Evolutionary conservation across 2,888 invertebrate genomes (phyloP).

Genomic region (Colostygia pectinataria): DNA sequence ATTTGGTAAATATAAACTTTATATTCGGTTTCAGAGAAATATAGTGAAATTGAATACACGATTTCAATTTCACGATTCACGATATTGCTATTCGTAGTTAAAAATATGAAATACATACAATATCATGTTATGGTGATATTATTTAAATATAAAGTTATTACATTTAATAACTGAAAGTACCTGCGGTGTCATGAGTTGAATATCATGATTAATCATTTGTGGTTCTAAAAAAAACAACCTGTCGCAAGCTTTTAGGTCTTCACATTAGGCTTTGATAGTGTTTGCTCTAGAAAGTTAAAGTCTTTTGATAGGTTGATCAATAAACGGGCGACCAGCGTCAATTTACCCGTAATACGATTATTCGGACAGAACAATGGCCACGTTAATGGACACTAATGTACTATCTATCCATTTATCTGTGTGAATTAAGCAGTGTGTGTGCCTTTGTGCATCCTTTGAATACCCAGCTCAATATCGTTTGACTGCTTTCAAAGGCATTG

Average conservation of each 20-base stretch:
- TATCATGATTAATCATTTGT: too few species aligned
- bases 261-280: too few species aligned
- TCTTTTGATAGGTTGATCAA: conserved; percentile 46
- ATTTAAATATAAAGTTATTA: too few species aligned
- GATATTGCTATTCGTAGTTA: too few species aligned
- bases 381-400: conserved; percentile 48
- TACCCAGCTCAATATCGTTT: conserved; percentile 4
- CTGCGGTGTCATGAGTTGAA: too few species aligned
- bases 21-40: conserved; percentile 11
- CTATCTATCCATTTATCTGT: conserved; percentile 7
- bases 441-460: conserved; percentile 21
- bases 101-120: too few species aligned
- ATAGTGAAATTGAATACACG: too few species aligned
- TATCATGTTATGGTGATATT: too few species aligned
- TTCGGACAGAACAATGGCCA: conserved; percentile 44
- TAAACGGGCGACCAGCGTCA: conserved; percentile 43
- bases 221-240: too few species aligned
- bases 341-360: conserved; percentile 56
- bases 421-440: background rate
- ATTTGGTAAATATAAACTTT: conserved; percentile 23
- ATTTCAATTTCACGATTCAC: too few species aligned
- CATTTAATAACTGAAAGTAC: too few species aligned
- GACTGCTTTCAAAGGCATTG: conserved; percentile 12
- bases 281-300: conserved; percentile 5
- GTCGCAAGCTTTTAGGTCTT: too few species aligned